phyloP scores from a whole-genome alignment of 2,888 invertebrate species.

The Cataglyphis livida region DNA sequence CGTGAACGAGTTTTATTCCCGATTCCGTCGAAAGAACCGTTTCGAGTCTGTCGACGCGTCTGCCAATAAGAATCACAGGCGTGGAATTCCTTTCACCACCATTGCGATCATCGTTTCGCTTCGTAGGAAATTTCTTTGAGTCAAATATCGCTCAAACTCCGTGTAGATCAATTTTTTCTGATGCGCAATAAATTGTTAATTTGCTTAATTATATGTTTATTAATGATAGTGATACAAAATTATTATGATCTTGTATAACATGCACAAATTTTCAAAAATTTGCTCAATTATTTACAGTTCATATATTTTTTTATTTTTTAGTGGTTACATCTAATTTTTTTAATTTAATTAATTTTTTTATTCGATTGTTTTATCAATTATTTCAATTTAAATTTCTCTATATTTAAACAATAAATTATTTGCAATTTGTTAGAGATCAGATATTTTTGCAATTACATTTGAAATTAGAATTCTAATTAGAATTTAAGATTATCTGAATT shows the following conservation, averaged over 20 bases:
- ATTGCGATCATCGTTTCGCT: slow-evolving; percentile 23
- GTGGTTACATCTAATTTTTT: not conserved
- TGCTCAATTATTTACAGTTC: not conserved
- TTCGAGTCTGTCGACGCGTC: slow-evolving; percentile 31
- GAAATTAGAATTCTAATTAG: not conserved
- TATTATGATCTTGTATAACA: not conserved
- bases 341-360: slow-evolving; percentile 5
- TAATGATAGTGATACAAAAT: not conserved
- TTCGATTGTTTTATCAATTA: not conserved
- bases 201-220: not conserved
- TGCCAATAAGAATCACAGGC: slow-evolving; percentile 33
- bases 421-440: not conserved
- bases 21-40: slow-evolving; percentile 37
- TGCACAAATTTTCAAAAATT: not conserved
- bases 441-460: not conserved
- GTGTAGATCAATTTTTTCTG: not conserved
- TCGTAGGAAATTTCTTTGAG: slow-evolving; percentile 18
- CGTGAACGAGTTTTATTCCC: slow-evolving; percentile 29
- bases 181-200: not conserved
- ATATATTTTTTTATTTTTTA: not conserved
- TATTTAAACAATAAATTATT: not conserved
- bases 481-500: not conserved
- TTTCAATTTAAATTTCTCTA: not conserved
- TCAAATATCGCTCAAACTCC: not conserved
- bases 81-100: slow-evolving; percentile 49